Evolutionary conservation across 1,140 invertebrate species (phyloP), one percentile per base, ranked within the genome.

Genomic region (Hydropsyche tenuis): DNA sequence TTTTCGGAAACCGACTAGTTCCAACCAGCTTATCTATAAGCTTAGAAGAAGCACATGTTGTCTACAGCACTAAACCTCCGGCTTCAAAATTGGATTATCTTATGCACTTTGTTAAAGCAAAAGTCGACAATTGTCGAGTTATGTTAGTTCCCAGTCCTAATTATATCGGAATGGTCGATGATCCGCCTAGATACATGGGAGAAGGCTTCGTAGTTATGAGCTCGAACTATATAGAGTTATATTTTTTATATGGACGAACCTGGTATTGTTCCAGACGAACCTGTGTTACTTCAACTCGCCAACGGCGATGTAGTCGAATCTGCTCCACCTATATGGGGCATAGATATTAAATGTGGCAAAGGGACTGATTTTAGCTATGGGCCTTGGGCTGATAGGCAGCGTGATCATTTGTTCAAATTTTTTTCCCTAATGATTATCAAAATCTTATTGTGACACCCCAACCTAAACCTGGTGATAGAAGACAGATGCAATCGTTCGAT

Each of bases 191-290:
- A 42, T 97, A 94, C 78, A 99, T 99, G 96, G 96, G 96, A 18
- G 96, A 99, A 86, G 97, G 97, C 2, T 99, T 99, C 85, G 96
- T 98, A 7, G 89, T 99, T 7, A 90, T 99, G 83, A 96, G 96
- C 81, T 96, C 95, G 2, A 98, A 97, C 82, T 92, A 94, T 80
- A 92, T 98, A 75, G 94, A 98, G 81, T 85, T 98, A 23, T 98
- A 98, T 83, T 97, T 96, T n/a, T 82, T 98, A 97, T 79, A 95
- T 97, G 93, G 96, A 99, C 84, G 95, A 98, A 83, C 92, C 96
- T 46, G 93, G 92, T 1, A 78, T 96, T 46, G 95, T 96, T 3
- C 94, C 94, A 0, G 92, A 94, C 80, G 92, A 95, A 80, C 95
- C 95, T 3, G 93, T 96, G 75, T 90, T 94, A 82, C 88, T 96